phyloP scores from a whole-genome alignment of 2,113 vertebrate genomes.

The Catagonus wagneri region DNA sequence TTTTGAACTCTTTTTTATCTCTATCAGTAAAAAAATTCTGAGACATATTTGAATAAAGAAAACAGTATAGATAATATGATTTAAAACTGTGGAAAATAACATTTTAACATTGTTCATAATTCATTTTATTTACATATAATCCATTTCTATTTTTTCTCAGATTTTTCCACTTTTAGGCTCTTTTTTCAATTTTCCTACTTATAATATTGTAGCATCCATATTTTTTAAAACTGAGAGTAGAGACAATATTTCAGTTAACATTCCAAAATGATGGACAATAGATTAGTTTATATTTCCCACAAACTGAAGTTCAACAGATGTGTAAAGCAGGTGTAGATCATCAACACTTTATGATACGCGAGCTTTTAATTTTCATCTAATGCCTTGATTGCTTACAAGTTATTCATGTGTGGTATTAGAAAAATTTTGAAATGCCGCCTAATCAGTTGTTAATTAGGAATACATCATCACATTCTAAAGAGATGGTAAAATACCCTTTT shows the following conservation, averaged over 20 bases:
- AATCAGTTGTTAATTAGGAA: constrained; percentile 86
- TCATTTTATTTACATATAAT: neutral
- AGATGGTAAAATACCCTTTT: constrained; percentile 70
- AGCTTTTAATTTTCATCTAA: constrained; percentile 85
- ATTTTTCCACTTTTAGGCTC: neutral
- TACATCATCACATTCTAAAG: constrained; percentile 83
- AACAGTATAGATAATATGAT: neutral
- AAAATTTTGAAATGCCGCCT: constrained; percentile 82
- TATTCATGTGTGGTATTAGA: constrained; percentile 83
- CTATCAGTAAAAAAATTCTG: neutral
- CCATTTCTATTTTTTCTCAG: neutral
- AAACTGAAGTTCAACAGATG: constrained; percentile 83
- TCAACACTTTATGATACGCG: constrained; percentile 79
- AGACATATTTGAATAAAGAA: neutral
- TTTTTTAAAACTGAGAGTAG: neutral
- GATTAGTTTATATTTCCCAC: constrained; percentile 47
- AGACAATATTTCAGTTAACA: constrained; percentile 38
- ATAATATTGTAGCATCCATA: neutral
- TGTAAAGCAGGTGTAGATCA: constrained; percentile 82
- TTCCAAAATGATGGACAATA: neutral
- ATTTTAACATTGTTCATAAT: neutral
- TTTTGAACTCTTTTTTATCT: neutral
- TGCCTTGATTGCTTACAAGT: constrained; percentile 86
- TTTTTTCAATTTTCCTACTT: neutral
- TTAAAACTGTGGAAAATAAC: neutral